Evolutionary conservation across 92 coral and sea anemone genomes (phyloP).

Genomic region (Paragorgia papillata): DNA sequence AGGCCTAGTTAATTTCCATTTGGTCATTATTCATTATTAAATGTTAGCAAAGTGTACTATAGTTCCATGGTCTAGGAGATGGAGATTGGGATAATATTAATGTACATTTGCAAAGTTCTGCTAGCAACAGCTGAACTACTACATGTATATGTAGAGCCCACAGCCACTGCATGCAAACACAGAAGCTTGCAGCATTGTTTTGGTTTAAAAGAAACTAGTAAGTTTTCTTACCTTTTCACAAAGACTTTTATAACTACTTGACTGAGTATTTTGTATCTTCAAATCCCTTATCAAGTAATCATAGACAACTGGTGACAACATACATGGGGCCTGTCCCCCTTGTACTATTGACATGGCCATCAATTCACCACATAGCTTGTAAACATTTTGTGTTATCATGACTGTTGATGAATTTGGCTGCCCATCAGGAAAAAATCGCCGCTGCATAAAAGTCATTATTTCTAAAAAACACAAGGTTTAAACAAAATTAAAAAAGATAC

Average conservation of each 20-base stretch:
- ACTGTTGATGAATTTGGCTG: constrained; percentile 16
- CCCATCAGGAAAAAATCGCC: constrained; percentile 19
- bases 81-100: too few relatives aligned
- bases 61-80: too few relatives aligned
- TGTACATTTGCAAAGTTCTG: too few relatives aligned
- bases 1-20: too few relatives aligned
- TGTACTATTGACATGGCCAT: constrained; percentile 28
- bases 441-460: neutral
- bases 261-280: neutral
- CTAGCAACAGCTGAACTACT: too few relatives aligned
- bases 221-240: constrained; percentile 20
- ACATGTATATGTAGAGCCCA: too few relatives aligned
- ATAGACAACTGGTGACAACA: constrained; percentile 2
- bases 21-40: too few relatives aligned
- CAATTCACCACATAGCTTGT: constrained; percentile 14
- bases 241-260: neutral
- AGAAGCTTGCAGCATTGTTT: too few relatives aligned
- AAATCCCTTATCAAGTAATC: constrained; percentile 17
- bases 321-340: constrained; percentile 17
- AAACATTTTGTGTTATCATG: neutral
- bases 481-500: too few relatives aligned
- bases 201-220: too few relatives aligned
- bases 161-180: too few relatives aligned
- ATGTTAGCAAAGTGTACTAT: too few relatives aligned
- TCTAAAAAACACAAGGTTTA: neutral